phyloP scores from a whole-genome alignment of 2,113 vertebrate genomes.

The Apistogramma diplotaenia region DNA sequence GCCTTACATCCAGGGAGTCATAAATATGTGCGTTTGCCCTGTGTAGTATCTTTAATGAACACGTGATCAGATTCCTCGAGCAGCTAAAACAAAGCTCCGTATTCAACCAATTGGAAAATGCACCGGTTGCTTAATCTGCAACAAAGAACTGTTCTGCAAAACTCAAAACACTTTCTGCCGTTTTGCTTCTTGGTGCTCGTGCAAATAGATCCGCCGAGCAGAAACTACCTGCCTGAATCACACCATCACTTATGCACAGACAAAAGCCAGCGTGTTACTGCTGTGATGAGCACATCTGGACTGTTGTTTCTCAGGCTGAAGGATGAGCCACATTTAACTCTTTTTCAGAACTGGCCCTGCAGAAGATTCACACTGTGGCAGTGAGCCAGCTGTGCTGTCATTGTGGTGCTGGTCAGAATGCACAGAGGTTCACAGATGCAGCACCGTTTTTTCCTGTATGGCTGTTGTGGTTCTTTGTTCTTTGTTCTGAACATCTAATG shows the following conservation, averaged over 20 bases:
- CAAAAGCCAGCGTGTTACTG: not conserved
- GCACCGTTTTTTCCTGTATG: not conserved
- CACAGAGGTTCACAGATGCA: not conserved
- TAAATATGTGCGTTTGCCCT: not conserved
- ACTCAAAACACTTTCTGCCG: not conserved
- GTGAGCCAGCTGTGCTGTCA: not conserved
- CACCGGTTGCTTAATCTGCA: not conserved
- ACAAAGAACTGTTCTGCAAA: not conserved
- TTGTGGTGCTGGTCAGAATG: not conserved
- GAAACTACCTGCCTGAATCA: not conserved
- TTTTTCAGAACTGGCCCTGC: not conserved
- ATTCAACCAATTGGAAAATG: not conserved
- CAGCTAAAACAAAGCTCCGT: not conserved
- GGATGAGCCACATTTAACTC: not conserved
- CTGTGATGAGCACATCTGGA: not conserved
- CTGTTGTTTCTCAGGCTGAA: not conserved
- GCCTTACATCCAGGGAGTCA: not conserved
- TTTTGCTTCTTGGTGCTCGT: not conserved
- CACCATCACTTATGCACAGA: not conserved
- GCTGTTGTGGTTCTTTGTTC: not conserved
- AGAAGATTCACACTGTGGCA: not conserved
- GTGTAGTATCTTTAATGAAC: not conserved
- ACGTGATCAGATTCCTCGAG: not conserved
- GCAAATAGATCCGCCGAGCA: not conserved
- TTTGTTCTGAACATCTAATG: not conserved